A percentile compares a stretch with the other conserved stretches of the same genome.
Conservation (phyloP, 1,140 invertebrate species). For the Drosophila murphyi region DNA sequence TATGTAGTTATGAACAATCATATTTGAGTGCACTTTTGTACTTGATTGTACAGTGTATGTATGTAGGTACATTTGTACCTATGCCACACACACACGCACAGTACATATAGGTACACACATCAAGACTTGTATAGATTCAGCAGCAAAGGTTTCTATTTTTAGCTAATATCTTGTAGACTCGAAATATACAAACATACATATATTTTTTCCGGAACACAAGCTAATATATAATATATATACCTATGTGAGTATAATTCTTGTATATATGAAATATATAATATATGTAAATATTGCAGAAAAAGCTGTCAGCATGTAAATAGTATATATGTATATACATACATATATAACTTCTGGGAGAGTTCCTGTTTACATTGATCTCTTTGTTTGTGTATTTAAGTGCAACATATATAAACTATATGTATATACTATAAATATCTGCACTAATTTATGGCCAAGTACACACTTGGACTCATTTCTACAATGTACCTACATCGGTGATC, state of each 20-base stretch:
- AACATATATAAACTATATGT: constrained; percentile 9
- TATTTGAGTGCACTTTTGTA: neutral
- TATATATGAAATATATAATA: constrained; percentile 16
- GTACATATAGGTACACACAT: neutral
- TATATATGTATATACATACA: constrained; percentile 31
- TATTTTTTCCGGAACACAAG: constrained; percentile 19
- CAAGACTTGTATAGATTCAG: constrained; percentile 12
- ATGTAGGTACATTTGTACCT: constrained; percentile 11
- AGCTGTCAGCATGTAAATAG: neutral
- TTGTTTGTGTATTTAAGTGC: constrained; percentile 6
- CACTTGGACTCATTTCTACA: neutral
- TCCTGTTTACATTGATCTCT: constrained; percentile 1
- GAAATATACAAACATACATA: constrained; percentile 21
- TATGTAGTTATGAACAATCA: neutral
- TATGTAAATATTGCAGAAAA: constrained; percentile 26
- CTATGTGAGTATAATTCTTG: constrained; percentile 10
- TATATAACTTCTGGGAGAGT: neutral
- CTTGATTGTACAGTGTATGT: constrained; percentile 6
- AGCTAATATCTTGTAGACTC: constrained; percentile 54
- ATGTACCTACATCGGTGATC: neutral
- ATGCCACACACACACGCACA: no score
- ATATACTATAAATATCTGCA: constrained; percentile 9
- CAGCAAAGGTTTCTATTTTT: constrained; percentile 74
- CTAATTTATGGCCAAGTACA: neutral
- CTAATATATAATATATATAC: constrained; percentile 46